Evolutionary conservation across 2,888 invertebrate species (phyloP), one percentile per base, ranked within the genome.

Genomic region (Lasioglossum morio): DNA sequence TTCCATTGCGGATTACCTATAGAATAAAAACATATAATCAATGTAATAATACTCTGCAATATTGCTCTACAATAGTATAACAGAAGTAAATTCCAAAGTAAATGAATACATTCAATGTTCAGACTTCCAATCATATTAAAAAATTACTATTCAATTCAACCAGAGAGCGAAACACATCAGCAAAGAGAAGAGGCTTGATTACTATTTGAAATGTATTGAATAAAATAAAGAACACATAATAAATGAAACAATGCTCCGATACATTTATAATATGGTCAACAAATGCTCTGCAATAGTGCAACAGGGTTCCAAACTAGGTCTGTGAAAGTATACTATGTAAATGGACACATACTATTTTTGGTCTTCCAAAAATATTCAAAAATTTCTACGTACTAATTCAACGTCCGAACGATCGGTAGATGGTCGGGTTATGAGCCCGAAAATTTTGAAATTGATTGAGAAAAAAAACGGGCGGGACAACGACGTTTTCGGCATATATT

Each of bases 1-100:
- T 99, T 91, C 98, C 97, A 96, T 98, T 98, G 91, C 99, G 97
- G 92, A 99, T 97, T 85, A 99, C 98, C 99, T 99, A 95, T 69
- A 90, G 89, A 77, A 73, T 81, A 30, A 85, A 60, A 86, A 85
- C 66, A 60, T 12, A 74, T 48, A 34, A 46, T 63, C 72, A 27
- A 43, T 79, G 69, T 14, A 80, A 73, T 30, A 66, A 69, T 66
- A 43, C 19, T 27, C 34, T 5, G 23, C 12, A 12, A 43, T 14
- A 73, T 48, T 48, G 63, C 53, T 23, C 5, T 34, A 37, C 99
- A 95, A 48, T 91, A 91, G 77, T 46, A 78, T 46, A 46, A 79
- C 37, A 87, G 82, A 43, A 43, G 4, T 43, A 43, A 19, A 27
- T 40, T 74, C 3, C 2, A 79, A 88, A 84, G 84, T 82, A 84